Base-by-base conservation (phyloP, 2,888 invertebrate genomes). In the Acleris laterana region DNA sequence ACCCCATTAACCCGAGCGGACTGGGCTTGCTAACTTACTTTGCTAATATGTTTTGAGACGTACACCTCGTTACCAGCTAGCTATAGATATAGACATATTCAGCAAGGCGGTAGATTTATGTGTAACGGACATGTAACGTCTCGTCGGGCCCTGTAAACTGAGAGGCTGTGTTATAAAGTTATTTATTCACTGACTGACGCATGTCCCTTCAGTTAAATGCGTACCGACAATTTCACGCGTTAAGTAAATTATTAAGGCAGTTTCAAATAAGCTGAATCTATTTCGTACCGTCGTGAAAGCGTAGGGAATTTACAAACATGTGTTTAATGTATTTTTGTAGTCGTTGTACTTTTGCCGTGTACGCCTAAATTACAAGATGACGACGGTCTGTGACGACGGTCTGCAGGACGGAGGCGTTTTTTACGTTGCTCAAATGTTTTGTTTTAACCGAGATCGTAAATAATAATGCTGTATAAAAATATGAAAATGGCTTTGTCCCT, bases 1-100 rank as follows among this genome's bases (percentile, higher is more conserved):
- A 92, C 83, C 84, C 90, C 85, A 91, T 92, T 91, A 91, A 90
- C 89, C 85, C 84, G 77, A 74, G 79, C 79, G 77, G 76, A 78
- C 82, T 80, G 80, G 83, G 83, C 80, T 81, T 77, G 80, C 81
- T 83, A 87, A 86, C 87, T 87, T 86, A 85, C 84, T 77, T 75
- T 70, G 71, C 84, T 88, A 84, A 87, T 88, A 87, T 86, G 88
- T 88, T 87, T 83, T 79, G 79, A 84, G 82, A 83, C 78, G 72
- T 75, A 77, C 74, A 74, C 70, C 72, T 69, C 71, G 63, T 62
- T 64, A 62, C 63, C 51, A 62, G 56, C 60, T 66, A 59, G 60
- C 62, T 63, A 51, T 69, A 63, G 67, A 48, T 63, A 46, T 67
- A 67, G 67, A 49, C 59, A 66, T 62, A 51, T 66, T 57, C 57